These are phyloP conservation scores for Tragelaphus scriptus DNA, from an alignment of 2,113 vertebrate genomes.

Conservation along the genomic window DNA sequence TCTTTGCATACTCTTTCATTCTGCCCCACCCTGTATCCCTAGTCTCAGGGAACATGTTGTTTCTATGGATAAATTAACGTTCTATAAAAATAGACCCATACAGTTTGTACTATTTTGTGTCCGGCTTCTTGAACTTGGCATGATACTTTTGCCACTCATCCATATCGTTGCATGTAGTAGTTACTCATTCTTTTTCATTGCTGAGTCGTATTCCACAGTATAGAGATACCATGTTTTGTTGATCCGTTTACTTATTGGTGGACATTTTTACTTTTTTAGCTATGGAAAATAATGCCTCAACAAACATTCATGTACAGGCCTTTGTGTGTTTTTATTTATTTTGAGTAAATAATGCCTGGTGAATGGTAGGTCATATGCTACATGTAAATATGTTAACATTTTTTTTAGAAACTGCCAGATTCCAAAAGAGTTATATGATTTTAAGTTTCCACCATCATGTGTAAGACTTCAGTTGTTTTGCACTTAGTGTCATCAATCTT, in stretches of 20 bases:
- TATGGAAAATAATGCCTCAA: background rate
- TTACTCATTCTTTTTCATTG: background rate
- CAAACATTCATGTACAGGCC: background rate
- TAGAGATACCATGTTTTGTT: background rate
- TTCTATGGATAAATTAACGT: background rate
- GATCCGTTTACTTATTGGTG: background rate
- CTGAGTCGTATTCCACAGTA: background rate
- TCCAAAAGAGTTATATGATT: background rate
- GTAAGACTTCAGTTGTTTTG: background rate
- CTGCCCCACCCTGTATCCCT: background rate
- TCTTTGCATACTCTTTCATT: background rate
- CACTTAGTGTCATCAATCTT: background rate
- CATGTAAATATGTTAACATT: background rate
- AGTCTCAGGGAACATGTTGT: background rate
- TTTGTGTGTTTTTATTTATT: background rate
- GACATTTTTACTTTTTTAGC: background rate
- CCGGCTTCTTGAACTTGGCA: background rate
- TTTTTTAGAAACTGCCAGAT: background rate
- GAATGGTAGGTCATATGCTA: background rate
- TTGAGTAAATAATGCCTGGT: background rate
- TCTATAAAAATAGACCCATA: background rate
- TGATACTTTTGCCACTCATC: background rate
- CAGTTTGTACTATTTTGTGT: background rate
- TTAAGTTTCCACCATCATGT: background rate
- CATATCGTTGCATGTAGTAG: background rate